Evolutionary conservation across 2,797 vertebrate species (phyloP).

Genomic region (Miichthys miiuy): DNA sequence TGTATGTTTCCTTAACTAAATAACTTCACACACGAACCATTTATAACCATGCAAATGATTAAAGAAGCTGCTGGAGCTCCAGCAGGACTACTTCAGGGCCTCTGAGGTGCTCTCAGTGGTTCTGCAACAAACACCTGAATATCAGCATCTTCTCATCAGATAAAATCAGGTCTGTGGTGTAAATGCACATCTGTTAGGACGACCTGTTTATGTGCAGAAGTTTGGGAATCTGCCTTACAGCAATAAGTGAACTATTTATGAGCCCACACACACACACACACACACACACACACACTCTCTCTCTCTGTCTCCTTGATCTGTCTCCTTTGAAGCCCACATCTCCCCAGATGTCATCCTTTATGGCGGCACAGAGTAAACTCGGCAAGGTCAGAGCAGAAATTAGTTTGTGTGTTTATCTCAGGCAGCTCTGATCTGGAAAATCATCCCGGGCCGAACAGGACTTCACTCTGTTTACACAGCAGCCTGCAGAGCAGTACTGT

Average conservation of each 20-base stretch:
- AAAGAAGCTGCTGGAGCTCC: neutral
- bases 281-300: neutral
- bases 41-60: neutral
- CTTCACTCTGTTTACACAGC: too few relatives aligned
- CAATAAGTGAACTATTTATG: conserved; percentile 48
- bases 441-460: neutral
- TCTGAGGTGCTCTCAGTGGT: neutral
- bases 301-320: conserved; percentile 11
- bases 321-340: conserved; percentile 35
- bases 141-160: neutral
- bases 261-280: conserved; percentile 7
- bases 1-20: neutral
- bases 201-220: neutral
- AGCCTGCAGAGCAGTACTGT: too few relatives aligned
- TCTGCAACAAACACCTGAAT: neutral
- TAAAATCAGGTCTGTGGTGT: too few relatives aligned
- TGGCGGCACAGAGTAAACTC: neutral
- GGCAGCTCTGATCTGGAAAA: neutral
- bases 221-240: conserved; percentile 43
- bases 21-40: too few relatives aligned
- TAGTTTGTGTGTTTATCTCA: neutral
- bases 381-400: neutral
- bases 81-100: neutral
- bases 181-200: conserved; percentile 28
- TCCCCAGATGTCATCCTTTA: conserved; percentile 33